A percentile compares a stretch with the other conserved stretches of the same genome.
These are phyloP conservation scores for Scrobipalpa atriplicella DNA, from an alignment of 2,888 invertebrate genomes.

Conservation along the genomic window DNA sequence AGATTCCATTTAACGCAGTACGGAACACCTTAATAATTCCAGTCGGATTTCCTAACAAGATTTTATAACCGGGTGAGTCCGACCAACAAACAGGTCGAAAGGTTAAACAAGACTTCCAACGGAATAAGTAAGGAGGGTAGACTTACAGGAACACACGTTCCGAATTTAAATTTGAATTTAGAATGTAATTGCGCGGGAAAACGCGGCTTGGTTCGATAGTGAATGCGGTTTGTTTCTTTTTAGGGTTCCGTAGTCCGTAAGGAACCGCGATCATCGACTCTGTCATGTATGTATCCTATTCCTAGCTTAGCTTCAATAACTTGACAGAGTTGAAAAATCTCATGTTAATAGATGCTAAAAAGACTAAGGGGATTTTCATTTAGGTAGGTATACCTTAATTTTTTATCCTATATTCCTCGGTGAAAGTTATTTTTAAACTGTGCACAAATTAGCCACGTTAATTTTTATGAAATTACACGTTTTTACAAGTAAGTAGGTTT, in stretches of 20 bases:
- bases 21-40: conserved; percentile 6
- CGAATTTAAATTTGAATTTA: conserved; percentile 22
- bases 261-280: background rate
- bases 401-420: no score
- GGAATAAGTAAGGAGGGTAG: conserved; percentile 26
- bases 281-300: background rate
- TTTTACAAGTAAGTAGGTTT: no score
- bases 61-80: conserved; percentile 19
- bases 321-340: no score
- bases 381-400: no score
- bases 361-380: no score
- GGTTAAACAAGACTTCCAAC: conserved; percentile 24
- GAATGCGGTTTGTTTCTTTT: no score
- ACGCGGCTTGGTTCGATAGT: background rate
- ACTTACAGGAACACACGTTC: conserved; percentile 13
- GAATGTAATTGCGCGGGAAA: conserved; percentile 7
- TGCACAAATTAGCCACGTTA: no score
- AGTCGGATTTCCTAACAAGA: conserved; percentile 10
- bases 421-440: no score
- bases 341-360: no score
- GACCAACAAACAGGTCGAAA: conserved; percentile 24
- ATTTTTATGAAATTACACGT: no score
- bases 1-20: background rate
- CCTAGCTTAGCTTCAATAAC: no score
- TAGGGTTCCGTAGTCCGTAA: no score